Conservation (phyloP, 2,888 invertebrate genomes). For the Leucophora obtusa region DNA sequence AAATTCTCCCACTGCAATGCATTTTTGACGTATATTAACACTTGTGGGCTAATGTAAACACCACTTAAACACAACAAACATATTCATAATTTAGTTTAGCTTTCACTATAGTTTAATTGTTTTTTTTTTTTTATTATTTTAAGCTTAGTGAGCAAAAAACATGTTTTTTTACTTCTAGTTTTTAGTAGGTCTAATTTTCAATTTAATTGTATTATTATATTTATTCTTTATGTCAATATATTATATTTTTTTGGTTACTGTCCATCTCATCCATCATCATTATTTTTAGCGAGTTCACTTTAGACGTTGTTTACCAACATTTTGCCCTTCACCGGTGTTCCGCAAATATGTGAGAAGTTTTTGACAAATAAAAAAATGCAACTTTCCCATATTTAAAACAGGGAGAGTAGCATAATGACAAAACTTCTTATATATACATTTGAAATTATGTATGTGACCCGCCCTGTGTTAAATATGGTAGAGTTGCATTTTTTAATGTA, state of each 20-base stretch:
- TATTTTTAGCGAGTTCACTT: neutral
- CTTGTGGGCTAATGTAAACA: neutral
- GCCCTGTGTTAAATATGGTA: no score
- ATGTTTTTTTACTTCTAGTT: conserved; percentile 58
- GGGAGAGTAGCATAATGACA: no score
- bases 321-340: no score
- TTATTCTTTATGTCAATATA: conserved; percentile 3
- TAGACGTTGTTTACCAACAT: no score
- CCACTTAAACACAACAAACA: conserved; percentile 20
- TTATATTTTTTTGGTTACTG: conserved; percentile 18
- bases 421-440: no score
- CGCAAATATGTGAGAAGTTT: no score
- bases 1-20: no score
- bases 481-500: no score
- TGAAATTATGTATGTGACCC: no score
- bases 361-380: no score
- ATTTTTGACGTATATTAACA: no score
- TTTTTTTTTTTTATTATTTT: conserved; percentile 29
- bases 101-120: conserved; percentile 46
- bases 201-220: conserved; percentile 51
- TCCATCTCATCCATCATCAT: neutral
- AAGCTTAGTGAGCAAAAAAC: conserved; percentile 36
- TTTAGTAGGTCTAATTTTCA: conserved; percentile 55
- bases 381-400: no score
- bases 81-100: conserved; percentile 46